phyloP scores from a whole-genome alignment of 2,888 invertebrate species.

The Odontocolon sp. region DNA sequence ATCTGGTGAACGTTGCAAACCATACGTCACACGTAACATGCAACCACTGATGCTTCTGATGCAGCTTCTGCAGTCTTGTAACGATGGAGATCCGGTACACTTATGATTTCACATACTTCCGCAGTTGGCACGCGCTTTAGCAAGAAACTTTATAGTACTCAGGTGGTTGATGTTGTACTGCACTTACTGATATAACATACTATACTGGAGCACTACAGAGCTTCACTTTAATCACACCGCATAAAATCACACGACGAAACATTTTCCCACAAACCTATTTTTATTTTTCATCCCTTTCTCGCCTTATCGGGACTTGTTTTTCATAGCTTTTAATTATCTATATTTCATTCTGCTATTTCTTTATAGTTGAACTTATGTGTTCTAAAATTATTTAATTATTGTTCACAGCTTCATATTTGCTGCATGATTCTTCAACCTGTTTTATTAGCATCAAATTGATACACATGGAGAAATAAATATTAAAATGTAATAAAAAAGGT shows the following conservation, averaged over 20 bases:
- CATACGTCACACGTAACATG: not conserved
- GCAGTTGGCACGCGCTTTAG: not conserved
- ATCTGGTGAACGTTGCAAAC: not conserved
- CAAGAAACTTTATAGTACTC: not conserved
- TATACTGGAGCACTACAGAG: conserved; percentile 32
- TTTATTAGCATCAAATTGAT: too few species aligned
- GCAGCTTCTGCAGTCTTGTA: not conserved
- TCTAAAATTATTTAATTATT: not conserved
- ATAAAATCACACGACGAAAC: conserved; percentile 21
- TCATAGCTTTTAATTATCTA: not conserved
- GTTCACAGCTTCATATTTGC: not conserved
- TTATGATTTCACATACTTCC: not conserved
- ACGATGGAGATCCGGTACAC: not conserved
- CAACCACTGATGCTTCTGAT: too few species aligned
- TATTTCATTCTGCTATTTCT: not conserved
- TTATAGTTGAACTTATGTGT: not conserved
- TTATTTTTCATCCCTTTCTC: not conserved
- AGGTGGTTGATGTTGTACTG: not conserved
- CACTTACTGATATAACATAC: not conserved
- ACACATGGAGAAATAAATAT: too few species aligned
- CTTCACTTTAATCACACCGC: conserved; percentile 31
- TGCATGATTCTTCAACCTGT: not conserved
- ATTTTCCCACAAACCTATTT: not conserved
- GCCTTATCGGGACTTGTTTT: not conserved
- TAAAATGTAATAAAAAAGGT: too few species aligned